Base-by-base conservation (phyloP, 2,113 vertebrate genomes). In the Murina feae region DNA sequence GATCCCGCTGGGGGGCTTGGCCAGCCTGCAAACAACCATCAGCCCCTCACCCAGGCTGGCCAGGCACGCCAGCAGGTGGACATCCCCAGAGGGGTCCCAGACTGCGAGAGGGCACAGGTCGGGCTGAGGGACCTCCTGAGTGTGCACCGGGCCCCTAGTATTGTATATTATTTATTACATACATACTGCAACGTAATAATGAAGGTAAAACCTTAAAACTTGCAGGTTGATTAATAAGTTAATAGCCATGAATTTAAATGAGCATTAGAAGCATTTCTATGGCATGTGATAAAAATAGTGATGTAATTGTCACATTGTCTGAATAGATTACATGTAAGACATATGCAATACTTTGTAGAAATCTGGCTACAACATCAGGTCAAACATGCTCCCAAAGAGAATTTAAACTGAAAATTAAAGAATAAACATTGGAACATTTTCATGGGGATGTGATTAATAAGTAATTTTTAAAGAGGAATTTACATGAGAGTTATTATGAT, bases 111-210 rank as follows among this genome's bases (percentile, higher is more conserved):
- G n/a, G n/a, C n/a, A n/a, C n/a, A n/a, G n/a, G n/a, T n/a, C n/a
- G n/a, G n/a, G n/a, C n/a, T n/a, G n/a, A n/a, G n/a, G n/a, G n/a
- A n/a, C n/a, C n/a, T n/a, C n/a, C n/a, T n/a, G n/a, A n/a, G n/a
- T n/a, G n/a, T n/a, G n/a, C n/a, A n/a, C n/a, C n/a, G n/a, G n/a
- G n/a, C n/a, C n/a, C n/a, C n/a, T n/a, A n/a, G n/a, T 14, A 8
- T 95, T 97, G 96, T 96, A 63, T 23, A 96, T 66, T 80, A 83
- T 96, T 98, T 97, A 92, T 96, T 16, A 32, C 28, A 79, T 95
- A 32, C 35, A 49, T 91, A 85, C 66, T 92, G 49, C 93, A 79
- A 94, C 92, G 83, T 97, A 98, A 89, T 72, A 97, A 91, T 68
- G 81, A 91, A 98, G 92, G 85, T n/a, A 95, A 94, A 96, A 1